Evolutionary conservation across 1,140 invertebrate genomes (phyloP), one percentile per base, ranked within the genome.

Genomic region (Teleogryllus occipitalis): DNA sequence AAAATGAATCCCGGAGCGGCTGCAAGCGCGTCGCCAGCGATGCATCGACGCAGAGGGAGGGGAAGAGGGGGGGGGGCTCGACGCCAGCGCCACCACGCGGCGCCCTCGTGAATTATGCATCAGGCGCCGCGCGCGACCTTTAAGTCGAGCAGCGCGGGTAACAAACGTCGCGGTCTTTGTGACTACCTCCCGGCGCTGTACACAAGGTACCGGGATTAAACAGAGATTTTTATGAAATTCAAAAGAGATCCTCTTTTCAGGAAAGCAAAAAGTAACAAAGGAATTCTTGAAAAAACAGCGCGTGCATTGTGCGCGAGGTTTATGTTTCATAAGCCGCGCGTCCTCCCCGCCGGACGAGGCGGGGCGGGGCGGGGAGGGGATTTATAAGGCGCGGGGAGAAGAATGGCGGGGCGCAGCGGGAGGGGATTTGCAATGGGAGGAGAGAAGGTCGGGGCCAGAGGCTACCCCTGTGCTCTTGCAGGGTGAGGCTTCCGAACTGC

Each of bases 201-300:
- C 54, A 14, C 54, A 18, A 14, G 54, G 54, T 65, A 65, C 54
- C 10, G 18, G 54, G 54, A 65, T 65, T 65, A 65, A 65, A 65
- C 54, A 65, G 54, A 65, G 54, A 65, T 65, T 65, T 65, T 65
- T 65, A 65, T 65, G 54, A 65, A 65, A 65, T 65, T 65, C 54
- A 65, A 65, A 65, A 65, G 10, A 18, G 18, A 65, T 65, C 54
- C 54, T 65, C 18, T 10, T 65, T 65, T 65, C 18, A 65, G 18
- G 54, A 65, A 18, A 18, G 54, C 10, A 18, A 18, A 18, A 65
- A 65, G 54, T 65, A 65, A 65, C 54, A 65, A 65, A 65, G 54
- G 54, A 65, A 65, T 65, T 18, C 18, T 65, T 10, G 18, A 65
- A 65, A 65, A 65, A 65, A 65, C 54, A 65, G 10, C 54, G 54